Evolutionary conservation across 2,888 invertebrate genomes (phyloP).

Genomic region (Caradrina clavipalpis): DNA sequence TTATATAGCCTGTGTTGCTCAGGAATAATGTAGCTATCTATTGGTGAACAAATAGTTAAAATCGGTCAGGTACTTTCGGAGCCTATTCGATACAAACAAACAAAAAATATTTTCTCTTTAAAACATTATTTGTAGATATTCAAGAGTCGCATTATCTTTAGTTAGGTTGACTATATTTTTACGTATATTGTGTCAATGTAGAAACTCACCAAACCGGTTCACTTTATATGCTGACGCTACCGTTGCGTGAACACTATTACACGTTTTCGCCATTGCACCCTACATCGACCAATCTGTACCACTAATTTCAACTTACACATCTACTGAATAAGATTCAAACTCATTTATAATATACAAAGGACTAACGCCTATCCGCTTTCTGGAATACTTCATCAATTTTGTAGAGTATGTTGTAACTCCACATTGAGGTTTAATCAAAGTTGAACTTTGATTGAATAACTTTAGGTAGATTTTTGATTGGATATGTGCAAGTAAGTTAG

Average conservation of each 20-base stretch:
- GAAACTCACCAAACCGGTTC: slow-evolving; percentile 51
- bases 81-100: too few species aligned
- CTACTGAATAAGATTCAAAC: slow-evolving; percentile 24
- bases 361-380: slow-evolving; percentile 45
- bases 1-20: too few species aligned
- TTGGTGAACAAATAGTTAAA: too few species aligned
- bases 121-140: too few species aligned
- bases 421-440: neutral
- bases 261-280: slow-evolving; percentile 55
- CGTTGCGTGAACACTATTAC: slow-evolving; percentile 55
- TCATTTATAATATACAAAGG: neutral
- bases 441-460: fast-evolving
- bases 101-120: too few species aligned
- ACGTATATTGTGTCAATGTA: slow-evolving; percentile 13
- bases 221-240: slow-evolving; percentile 64
- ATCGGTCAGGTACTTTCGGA: too few species aligned
- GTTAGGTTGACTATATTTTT: neutral
- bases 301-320: slow-evolving; percentile 16
- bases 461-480: slow-evolving; percentile 12
- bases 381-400: slow-evolving; percentile 38
- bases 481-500: slow-evolving; percentile 7
- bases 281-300: slow-evolving; percentile 31
- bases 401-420: slow-evolving; percentile 20
- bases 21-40: too few species aligned
- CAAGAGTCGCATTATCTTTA: neutral